A percentile compares a stretch with the other conserved stretches of the same genome.
Evolutionary conservation across 2,797 vertebrate species (phyloP).

Genomic region (Lateolabrax maculatus): DNA sequence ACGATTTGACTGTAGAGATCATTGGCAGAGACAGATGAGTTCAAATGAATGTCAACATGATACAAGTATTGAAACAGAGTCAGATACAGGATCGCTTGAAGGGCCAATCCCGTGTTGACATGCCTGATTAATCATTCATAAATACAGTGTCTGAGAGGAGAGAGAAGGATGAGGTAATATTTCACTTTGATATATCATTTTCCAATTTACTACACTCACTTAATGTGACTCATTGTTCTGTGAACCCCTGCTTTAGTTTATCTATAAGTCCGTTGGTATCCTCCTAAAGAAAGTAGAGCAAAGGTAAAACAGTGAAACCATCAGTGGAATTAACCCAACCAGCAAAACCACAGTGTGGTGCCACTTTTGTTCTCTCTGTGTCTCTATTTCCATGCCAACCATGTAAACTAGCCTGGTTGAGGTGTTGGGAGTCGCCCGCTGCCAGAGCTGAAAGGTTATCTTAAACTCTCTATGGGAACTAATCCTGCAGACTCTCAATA

Average conservation of each 20-base stretch:
- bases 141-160: slow-evolving; percentile 36
- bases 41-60: not conserved
- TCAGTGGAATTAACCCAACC: slow-evolving; percentile 7
- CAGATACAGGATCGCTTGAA: not conserved
- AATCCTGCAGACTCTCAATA: slow-evolving; percentile 43
- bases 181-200: not conserved
- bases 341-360: slow-evolving; percentile 1
- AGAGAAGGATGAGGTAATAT: slow-evolving; percentile 21
- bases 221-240: not conserved
- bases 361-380: slow-evolving; percentile 41
- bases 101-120: slow-evolving; percentile 10
- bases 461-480: slow-evolving; percentile 56
- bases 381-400: slow-evolving; percentile 58
- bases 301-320: slow-evolving; percentile 7
- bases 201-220: not conserved
- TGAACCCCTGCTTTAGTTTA: not conserved
- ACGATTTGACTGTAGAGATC: slow-evolving; percentile 44
- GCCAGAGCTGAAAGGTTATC: slow-evolving; percentile 64
- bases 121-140: slow-evolving; percentile 33
- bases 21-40: slow-evolving; percentile 38
- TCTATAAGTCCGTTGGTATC: not conserved
- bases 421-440: slow-evolving; percentile 50
- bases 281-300: not conserved
- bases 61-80: no score
- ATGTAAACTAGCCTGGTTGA: slow-evolving; percentile 26